Percentiles rank a stretch among this genome's conserved stretches.
These are phyloP conservation scores for Sesia apiformis DNA, from an alignment of 2,888 invertebrate species.

Conservation along the genomic window DNA sequence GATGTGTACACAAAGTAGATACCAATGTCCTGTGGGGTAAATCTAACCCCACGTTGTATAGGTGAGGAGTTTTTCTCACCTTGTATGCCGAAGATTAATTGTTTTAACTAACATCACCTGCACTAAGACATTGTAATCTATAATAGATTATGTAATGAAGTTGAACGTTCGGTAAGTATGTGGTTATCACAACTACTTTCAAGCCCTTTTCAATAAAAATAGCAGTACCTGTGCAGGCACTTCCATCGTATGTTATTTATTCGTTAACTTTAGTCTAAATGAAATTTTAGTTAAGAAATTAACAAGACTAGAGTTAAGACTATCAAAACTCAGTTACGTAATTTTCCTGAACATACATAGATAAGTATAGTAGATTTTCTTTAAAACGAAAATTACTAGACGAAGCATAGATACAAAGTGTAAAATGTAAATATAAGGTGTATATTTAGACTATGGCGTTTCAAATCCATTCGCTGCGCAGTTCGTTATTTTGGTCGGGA, in stretches of 20 bases:
- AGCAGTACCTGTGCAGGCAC: too few relatives aligned
- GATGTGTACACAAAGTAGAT: not conserved
- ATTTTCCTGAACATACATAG: too few relatives aligned
- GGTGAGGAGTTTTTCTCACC: not conserved
- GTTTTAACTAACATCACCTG: not conserved
- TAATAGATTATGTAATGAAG: not conserved
- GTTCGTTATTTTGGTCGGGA: conserved; percentile 43
- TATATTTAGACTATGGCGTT: conserved; percentile 25
- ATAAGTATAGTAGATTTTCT: too few relatives aligned
- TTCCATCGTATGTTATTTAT: too few relatives aligned
- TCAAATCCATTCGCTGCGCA: conserved; percentile 31
- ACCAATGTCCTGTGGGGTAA: not conserved
- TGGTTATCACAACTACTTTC: too few relatives aligned
- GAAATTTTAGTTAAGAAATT: too few relatives aligned
- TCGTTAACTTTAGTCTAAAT: too few relatives aligned
- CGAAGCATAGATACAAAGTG: too few relatives aligned
- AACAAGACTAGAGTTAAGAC: too few relatives aligned
- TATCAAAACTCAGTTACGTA: too few relatives aligned
- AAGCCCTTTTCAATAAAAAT: too few relatives aligned
- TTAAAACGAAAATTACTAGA: too few relatives aligned
- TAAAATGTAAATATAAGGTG: conserved; percentile 9
- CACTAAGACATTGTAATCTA: not conserved
- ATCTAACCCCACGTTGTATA: not conserved
- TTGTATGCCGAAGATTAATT: not conserved
- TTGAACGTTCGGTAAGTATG: not conserved